Percentiles rank a stretch among this genome's conserved stretches.
These are phyloP conservation scores for Tuberolachnus salignus DNA, from an alignment of 2,888 invertebrate species.

Conservation along the genomic window DNA sequence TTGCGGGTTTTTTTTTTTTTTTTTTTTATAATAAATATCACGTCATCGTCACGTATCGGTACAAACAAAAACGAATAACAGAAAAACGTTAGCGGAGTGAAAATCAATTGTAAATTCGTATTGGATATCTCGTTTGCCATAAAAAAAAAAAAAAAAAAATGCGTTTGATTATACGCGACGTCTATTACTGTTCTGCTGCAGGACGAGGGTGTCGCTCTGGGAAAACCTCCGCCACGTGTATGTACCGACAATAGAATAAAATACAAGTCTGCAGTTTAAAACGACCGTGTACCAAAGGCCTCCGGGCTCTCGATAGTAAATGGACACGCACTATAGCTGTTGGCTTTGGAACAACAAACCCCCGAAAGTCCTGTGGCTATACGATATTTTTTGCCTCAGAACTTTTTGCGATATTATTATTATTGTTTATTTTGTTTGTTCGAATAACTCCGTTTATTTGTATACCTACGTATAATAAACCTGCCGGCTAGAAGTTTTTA, in stretches of 20 bases:
- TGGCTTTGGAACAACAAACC: constrained; percentile 6
- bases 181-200: not conserved
- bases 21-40: too few relatives aligned
- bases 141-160: not conserved
- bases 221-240: not conserved
- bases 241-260: not conserved
- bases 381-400: not conserved
- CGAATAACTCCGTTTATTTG: not conserved
- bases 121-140: not conserved
- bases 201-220: not conserved
- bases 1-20: too few relatives aligned
- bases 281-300: constrained; percentile 15
- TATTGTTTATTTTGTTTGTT: constrained; percentile 30
- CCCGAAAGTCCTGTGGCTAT: not conserved
- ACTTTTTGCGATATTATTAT: not conserved
- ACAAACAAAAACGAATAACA: too few relatives aligned
- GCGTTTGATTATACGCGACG: not conserved
- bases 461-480: not conserved
- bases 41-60: too few relatives aligned
- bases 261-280: not conserved
- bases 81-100: too few relatives aligned
- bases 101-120: too few relatives aligned
- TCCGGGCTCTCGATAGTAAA: constrained; percentile 8
- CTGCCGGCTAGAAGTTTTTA: not conserved
- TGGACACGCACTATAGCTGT: not conserved